Evolutionary conservation across 2,113 vertebrate species (phyloP), one percentile per base, ranked within the genome.

Genomic region (Tragulus kanchil): DNA sequence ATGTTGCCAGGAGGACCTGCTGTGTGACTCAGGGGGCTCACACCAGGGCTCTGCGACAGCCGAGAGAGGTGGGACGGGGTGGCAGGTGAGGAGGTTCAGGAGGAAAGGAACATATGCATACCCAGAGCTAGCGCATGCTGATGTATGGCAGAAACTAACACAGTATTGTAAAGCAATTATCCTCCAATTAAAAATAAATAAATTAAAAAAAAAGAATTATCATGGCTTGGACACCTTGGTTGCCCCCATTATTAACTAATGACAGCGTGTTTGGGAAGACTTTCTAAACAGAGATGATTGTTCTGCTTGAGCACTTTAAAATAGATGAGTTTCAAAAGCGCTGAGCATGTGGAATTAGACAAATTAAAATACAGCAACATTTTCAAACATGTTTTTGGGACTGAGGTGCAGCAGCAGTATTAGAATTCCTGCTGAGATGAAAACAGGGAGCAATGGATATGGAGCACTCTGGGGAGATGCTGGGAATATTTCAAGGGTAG

Each of bases 251-350:
- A 89, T 71, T 94, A 87, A 91, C 28, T 52, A 89, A 95, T 31
- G 59, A 82, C 26, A 73, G 81, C 3, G 59, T 23, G 86, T 56
- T 31, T 62, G 83, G 58, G 83, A 90, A 89, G 45, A 64, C 50
- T 17, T 87, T 98, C 83, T 45, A 31, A 62, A 78, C 42, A 52
- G 73, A 95, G 42, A 19, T 12, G 19, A 83, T 95, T 87, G 65
- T 50, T 96, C 71, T 62, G 73, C 84, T 88, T 56, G 52, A 89
- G 42, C 79, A 62, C 90, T 90, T 92, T 87, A 56, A 94, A 89
- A 92, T 23, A 81, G 65, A 87, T 58, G 69, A 28, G 12, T 78
- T 87, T 93, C 48, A 42, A 95, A 96, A 94, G 42, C 26, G 64
- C 42, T 79, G 73, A 88, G 69, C 13, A 3, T 31, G 25, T 13